Percentiles rank a stretch among this genome's conserved stretches.
Evolutionary conservation across 2,113 vertebrate genomes (phyloP).

Genomic region (Rhadina sibilatrix): DNA sequence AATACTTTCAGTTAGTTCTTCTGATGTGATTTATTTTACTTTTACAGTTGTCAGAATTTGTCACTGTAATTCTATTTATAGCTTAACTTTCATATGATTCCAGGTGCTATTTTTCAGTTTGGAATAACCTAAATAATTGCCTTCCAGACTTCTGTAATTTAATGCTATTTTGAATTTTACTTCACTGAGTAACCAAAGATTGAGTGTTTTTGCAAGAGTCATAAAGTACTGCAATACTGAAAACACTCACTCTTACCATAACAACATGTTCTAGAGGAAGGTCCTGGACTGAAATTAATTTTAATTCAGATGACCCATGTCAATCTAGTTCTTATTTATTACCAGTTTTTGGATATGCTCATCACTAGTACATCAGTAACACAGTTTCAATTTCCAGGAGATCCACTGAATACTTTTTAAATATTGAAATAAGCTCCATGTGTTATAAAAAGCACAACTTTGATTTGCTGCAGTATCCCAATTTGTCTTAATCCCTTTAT

Average conservation of each 20-base stretch:
- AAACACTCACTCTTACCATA: neutral
- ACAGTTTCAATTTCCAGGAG: neutral
- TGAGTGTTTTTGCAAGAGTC: neutral
- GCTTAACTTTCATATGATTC: neutral
- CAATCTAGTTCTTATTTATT: neutral
- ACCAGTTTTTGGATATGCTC: neutral
- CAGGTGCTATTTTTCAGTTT: neutral
- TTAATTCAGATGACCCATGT: neutral
- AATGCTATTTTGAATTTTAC: neutral
- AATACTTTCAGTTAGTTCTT: neutral
- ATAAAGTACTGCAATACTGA: neutral
- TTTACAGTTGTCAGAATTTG: neutral
- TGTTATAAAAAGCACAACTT: neutral
- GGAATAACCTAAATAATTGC: neutral
- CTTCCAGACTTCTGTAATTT: neutral
- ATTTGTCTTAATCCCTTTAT: neutral
- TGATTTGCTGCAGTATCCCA: neutral
- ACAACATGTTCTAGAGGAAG: neutral
- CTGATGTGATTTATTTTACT: neutral
- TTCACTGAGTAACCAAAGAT: neutral
- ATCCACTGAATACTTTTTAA: neutral
- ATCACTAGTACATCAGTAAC: neutral
- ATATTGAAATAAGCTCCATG: neutral
- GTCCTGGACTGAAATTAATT: neutral
- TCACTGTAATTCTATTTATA: neutral